Evolutionary conservation across 2,113 vertebrate species (phyloP).

Genomic region (Varanus komodoensis): DNA sequence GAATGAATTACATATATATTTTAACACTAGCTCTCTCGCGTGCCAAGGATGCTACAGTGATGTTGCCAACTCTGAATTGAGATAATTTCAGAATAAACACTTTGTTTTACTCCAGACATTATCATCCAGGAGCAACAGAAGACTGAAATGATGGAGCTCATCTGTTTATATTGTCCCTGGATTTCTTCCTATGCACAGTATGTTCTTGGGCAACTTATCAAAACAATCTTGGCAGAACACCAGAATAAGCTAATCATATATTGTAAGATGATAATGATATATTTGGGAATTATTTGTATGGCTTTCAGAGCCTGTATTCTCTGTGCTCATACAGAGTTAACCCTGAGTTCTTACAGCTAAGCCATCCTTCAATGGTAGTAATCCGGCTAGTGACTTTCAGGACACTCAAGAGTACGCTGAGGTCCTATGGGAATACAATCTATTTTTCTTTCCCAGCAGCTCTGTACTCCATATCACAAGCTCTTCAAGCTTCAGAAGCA

Average conservation of each 20-base stretch:
- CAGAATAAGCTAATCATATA: constrained; percentile 19
- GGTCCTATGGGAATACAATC: not conserved
- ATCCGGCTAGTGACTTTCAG: not conserved
- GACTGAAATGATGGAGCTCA: not conserved
- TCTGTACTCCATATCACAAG: not conserved
- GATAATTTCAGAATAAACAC: not conserved
- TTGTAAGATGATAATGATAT: constrained; percentile 10
- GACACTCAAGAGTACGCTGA: not conserved
- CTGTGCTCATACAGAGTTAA: constrained; percentile 29
- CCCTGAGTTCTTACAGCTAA: constrained; percentile 3
- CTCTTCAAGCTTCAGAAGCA: not conserved
- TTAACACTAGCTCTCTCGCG: not conserved
- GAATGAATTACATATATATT: not conserved
- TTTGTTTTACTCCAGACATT: not conserved
- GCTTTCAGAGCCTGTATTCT: not conserved
- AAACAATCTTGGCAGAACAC: not conserved
- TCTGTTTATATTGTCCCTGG: constrained; percentile 9
- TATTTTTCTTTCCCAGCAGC: not conserved
- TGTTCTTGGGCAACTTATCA: not conserved
- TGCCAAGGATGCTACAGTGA: constrained; percentile 14
- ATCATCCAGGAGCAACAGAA: constrained; percentile 25
- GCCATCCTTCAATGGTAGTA: not conserved
- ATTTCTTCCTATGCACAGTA: constrained; percentile 23
- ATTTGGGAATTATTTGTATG: not conserved
- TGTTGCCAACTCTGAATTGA: not conserved